A percentile compares a stretch with the other conserved stretches of the same genome.
Conservation (phyloP, 2,797 vertebrate species). For the Mallotus villosus region DNA sequence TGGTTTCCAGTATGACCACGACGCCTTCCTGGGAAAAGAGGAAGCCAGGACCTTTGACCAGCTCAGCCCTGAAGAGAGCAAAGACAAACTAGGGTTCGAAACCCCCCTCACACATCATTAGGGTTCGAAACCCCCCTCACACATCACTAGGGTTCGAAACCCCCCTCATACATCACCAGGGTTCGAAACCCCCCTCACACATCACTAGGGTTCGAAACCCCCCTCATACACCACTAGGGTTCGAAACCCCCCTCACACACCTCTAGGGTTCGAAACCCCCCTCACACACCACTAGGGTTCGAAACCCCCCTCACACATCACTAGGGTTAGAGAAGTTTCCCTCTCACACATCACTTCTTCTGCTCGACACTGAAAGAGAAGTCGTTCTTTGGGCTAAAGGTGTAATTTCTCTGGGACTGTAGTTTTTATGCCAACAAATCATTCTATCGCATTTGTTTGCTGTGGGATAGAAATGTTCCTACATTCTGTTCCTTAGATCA, state of each 20-base stretch:
- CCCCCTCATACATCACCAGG: slow-evolving; percentile 36
- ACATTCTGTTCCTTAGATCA: too few relatives aligned
- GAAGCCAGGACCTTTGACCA: slow-evolving; percentile 89
- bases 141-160: neutral
- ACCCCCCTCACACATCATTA: neutral
- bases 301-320: neutral
- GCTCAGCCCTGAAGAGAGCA: slow-evolving; percentile 87
- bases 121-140: slow-evolving; percentile 64
- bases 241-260: slow-evolving; percentile 33
- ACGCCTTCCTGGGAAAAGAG: slow-evolving; percentile 89
- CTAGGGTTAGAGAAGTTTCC: slow-evolving; percentile 64
- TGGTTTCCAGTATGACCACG: slow-evolving; percentile 86
- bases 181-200: slow-evolving; percentile 57
- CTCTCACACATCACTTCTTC: neutral
- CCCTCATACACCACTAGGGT: slow-evolving; percentile 67
- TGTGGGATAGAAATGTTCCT: too few relatives aligned
- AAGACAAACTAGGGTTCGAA: slow-evolving; percentile 78
- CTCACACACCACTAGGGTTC: neutral
- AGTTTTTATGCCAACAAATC: too few relatives aligned
- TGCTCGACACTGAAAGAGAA: too few relatives aligned
- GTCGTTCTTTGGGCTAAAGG: too few relatives aligned
- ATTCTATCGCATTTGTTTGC: too few relatives aligned
- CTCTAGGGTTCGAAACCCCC: slow-evolving; percentile 64
- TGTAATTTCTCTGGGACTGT: too few relatives aligned
- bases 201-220: slow-evolving; percentile 64